These are phyloP conservation scores for Atethmia centrago DNA, from an alignment of 2,888 invertebrate genomes.

Conservation along the genomic window DNA sequence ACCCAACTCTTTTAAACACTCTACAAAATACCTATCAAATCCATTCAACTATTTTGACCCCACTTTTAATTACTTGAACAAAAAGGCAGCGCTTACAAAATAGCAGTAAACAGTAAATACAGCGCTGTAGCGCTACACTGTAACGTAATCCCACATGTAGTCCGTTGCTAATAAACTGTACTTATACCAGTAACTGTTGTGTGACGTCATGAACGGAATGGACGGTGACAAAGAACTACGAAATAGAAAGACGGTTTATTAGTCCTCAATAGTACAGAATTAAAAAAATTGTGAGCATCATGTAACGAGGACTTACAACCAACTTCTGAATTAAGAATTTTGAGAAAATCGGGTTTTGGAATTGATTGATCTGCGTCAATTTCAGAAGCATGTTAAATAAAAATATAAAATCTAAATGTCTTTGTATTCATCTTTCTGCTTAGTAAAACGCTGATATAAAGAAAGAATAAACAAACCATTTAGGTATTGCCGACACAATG, in stretches of 20 bases:
- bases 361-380: too few relatives aligned
- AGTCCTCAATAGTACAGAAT: background rate
- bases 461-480: conserved; percentile 1
- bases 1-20: background rate
- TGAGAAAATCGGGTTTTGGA: too few relatives aligned
- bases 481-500: background rate
- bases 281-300: background rate
- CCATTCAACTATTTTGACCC: conserved; percentile 26
- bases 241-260: background rate
- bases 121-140: conserved; percentile 51
- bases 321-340: background rate
- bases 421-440: background rate
- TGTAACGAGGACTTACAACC: background rate
- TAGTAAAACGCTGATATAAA: background rate
- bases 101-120: conserved; percentile 33
- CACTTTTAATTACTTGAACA: conserved; percentile 50
- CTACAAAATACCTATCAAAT: conserved; percentile 13
- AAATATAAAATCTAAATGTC: background rate
- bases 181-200: conserved; percentile 28
- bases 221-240: conserved; percentile 29
- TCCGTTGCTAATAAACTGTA: conserved; percentile 59
- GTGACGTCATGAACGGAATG: conserved; percentile 51
- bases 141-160: conserved; percentile 47
- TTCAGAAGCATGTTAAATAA: background rate
- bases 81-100: conserved; percentile 53